Conservation (phyloP, 1,140 invertebrate genomes). For the Diorhabda sublineata region DNA sequence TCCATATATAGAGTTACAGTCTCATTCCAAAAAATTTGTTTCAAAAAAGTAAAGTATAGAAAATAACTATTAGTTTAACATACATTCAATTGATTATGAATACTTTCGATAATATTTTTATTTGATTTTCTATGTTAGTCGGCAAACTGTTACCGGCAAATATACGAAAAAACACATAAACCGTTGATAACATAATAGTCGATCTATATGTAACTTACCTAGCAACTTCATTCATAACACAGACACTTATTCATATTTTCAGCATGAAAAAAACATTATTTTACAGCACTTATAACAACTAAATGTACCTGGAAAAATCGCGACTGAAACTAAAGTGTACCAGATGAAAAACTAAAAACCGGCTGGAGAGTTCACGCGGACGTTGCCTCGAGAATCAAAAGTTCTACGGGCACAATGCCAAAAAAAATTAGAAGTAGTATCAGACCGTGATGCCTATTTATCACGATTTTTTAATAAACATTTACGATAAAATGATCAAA, state of each 20-base stretch:
- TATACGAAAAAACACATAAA: no score
- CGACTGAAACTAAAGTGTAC: not conserved
- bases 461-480: not conserved
- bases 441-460: not conserved
- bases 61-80: no score
- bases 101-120: no score
- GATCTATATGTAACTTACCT: not conserved
- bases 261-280: not conserved
- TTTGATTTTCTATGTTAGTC: no score
- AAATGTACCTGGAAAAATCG: not conserved
- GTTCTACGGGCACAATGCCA: not conserved
- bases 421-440: not conserved
- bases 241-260: not conserved
- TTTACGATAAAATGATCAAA: not conserved
- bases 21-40: no score
- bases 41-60: no score
- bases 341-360: not conserved
- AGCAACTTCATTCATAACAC: not conserved
- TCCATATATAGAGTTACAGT: no score
- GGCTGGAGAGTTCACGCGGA: slow-evolving; percentile 1
- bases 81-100: no score
- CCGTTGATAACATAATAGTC: no score
- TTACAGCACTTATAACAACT: not conserved
- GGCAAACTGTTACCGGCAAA: no score
- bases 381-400: slow-evolving; percentile 1